Percentiles rank a stretch among this genome's conserved stretches.
Evolutionary conservation across 2,888 invertebrate genomes (phyloP).

Genomic region (Cabera pusaria): DNA sequence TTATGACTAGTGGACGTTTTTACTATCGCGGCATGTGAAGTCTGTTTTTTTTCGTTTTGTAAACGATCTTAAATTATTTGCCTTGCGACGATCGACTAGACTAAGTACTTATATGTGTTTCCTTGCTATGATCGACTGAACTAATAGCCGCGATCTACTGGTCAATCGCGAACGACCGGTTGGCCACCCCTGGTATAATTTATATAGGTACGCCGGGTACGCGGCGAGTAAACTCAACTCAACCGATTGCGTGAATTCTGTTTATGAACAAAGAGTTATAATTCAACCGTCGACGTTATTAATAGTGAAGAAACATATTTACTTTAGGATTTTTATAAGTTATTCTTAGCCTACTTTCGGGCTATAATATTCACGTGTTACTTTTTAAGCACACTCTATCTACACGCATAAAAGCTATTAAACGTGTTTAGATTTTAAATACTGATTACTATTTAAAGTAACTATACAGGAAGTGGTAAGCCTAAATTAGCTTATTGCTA

Average conservation of each 20-base stretch:
- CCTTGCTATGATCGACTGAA: too few species aligned
- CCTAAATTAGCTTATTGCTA: too few species aligned
- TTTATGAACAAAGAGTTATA: slow-evolving; percentile 53
- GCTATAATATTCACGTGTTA: slow-evolving; percentile 17
- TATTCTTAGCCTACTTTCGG: slow-evolving; percentile 16
- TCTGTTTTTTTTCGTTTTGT: too few species aligned
- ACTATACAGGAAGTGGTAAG: too few species aligned
- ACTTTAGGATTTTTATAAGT: slow-evolving; percentile 20
- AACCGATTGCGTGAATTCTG: slow-evolving; percentile 54
- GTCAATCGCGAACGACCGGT: too few species aligned
- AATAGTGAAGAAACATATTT: slow-evolving; percentile 27
- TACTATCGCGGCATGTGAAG: too few species aligned
- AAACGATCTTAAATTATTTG: too few species aligned
- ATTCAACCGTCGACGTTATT: slow-evolving; percentile 31
- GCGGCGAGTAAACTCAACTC: slow-evolving; percentile 36
- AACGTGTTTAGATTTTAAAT: slow-evolving; percentile 2
- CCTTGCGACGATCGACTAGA: too few species aligned
- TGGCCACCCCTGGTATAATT: slow-evolving; percentile 47
- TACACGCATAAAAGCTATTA: slow-evolving; percentile 5
- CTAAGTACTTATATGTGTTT: too few species aligned
- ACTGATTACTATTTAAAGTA: slow-evolving; percentile 5
- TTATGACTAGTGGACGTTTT: too few species aligned
- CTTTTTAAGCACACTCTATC: slow-evolving; percentile 11
- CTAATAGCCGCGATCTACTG: too few species aligned
- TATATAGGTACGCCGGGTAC: too few species aligned